These are phyloP conservation scores for Tupaia tana DNA, from an alignment of 2,113 vertebrate species.

Conservation along the genomic window DNA sequence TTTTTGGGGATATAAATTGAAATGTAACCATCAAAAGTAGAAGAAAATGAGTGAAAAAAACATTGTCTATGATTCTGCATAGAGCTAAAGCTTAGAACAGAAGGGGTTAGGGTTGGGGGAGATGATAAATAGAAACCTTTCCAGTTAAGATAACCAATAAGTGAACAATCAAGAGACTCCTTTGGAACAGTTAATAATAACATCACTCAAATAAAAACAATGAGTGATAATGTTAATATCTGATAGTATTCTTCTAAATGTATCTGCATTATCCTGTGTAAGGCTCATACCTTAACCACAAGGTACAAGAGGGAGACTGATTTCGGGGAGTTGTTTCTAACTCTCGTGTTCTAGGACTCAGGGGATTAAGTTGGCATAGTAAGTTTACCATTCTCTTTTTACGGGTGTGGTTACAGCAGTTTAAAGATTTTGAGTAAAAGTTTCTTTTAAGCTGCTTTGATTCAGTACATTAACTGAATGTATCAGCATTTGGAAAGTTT, in stretches of 20 bases:
- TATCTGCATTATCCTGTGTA: neutral
- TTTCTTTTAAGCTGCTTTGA: constrained; percentile 52
- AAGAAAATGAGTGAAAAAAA: constrained; percentile 17
- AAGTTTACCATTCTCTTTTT: constrained; percentile 42
- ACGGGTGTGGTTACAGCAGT: neutral
- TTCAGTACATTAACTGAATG: neutral
- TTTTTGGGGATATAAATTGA: constrained; percentile 53
- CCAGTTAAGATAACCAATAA: constrained; percentile 48
- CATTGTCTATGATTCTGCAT: neutral
- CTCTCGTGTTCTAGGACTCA: neutral
- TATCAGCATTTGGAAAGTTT: constrained; percentile 11
- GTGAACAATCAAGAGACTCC: constrained; percentile 52
- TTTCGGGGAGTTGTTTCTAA: neutral
- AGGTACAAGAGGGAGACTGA: neutral
- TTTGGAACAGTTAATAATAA: constrained; percentile 71
- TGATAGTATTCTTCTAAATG: constrained; percentile 38
- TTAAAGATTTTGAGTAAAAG: constrained; percentile 37
- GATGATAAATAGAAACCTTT: constrained; percentile 54
- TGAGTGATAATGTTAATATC: constrained; percentile 13
- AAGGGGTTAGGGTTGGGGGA: neutral
- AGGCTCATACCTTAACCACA: constrained; percentile 10
- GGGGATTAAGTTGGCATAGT: neutral
- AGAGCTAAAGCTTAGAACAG: constrained; percentile 30
- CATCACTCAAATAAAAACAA: constrained; percentile 69
- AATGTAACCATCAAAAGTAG: constrained; percentile 30